Conservation (phyloP, 2,797 vertebrate genomes). For the Cynopterus sphinx region DNA sequence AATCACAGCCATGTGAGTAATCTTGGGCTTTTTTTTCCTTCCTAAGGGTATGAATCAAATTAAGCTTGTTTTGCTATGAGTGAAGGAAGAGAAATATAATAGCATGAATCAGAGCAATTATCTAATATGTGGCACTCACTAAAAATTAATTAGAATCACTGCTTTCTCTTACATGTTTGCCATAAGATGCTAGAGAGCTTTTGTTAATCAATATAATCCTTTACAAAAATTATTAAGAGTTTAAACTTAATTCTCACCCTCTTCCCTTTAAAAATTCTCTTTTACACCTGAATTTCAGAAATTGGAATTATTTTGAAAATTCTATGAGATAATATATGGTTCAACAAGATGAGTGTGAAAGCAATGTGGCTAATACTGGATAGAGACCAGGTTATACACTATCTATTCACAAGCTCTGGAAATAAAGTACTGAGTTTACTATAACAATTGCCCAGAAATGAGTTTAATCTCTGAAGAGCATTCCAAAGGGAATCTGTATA, state of each 20-base stretch:
- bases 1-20: conserved; percentile 90
- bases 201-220: conserved; percentile 79
- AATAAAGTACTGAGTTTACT: conserved; percentile 47
- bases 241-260: conserved; percentile 68
- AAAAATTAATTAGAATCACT: conserved; percentile 86
- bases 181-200: conserved; percentile 72
- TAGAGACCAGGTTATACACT: conserved; percentile 58
- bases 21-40: conserved; percentile 82
- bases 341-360: conserved; percentile 48
- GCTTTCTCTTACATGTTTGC: conserved; percentile 75
- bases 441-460: conserved; percentile 49
- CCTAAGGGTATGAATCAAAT: conserved; percentile 88
- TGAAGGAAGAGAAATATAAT: conserved; percentile 87
- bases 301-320: conserved; percentile 67
- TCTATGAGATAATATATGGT: conserved; percentile 76
- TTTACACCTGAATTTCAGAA: conserved; percentile 71
- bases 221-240: conserved; percentile 70
- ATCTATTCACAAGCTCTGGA: background rate
- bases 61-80: conserved; percentile 89
- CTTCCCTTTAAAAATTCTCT: conserved; percentile 74
- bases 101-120: conserved; percentile 89
- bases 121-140: conserved; percentile 83
- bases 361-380: conserved; percentile 60
- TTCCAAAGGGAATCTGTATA: background rate
- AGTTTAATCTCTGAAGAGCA: conserved; percentile 55